Evolutionary conservation across 2,113 vertebrate species (phyloP).

Genomic region (Etheostoma spectabile): DNA sequence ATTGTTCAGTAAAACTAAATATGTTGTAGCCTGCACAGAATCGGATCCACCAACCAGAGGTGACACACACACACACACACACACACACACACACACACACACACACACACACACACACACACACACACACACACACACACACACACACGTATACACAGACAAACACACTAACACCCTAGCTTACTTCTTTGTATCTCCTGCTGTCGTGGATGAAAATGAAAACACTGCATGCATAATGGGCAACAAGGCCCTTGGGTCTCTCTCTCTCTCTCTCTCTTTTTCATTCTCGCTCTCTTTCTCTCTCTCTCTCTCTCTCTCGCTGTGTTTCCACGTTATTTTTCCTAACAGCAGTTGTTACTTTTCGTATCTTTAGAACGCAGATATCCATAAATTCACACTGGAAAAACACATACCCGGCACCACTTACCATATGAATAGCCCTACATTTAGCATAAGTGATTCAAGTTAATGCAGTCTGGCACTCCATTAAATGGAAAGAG

Average conservation of each 20-base stretch:
- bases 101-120: not conserved
- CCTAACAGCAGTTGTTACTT: constrained; percentile 54
- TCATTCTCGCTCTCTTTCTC: constrained; percentile 8
- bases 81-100: not conserved
- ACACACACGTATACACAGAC: not conserved
- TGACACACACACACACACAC: constrained; percentile 6
- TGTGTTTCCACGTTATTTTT: constrained; percentile 40
- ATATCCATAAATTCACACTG: constrained; percentile 56
- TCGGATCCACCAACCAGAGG: constrained; percentile 26
- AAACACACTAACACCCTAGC: constrained; percentile 20
- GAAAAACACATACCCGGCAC: constrained; percentile 59
- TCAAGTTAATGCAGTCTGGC: constrained; percentile 72
- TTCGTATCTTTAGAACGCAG: constrained; percentile 69
- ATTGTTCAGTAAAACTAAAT: constrained; percentile 46
- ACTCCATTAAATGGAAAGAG: constrained; percentile 70
- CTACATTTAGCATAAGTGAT: constrained; percentile 69
- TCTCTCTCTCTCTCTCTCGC: not conserved
- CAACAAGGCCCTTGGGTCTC: constrained; percentile 51
- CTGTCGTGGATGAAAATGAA: constrained; percentile 62
- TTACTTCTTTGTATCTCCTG: constrained; percentile 57
- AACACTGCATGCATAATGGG: constrained; percentile 62
- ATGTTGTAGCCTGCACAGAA: constrained; percentile 12
- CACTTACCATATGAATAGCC: constrained; percentile 74
- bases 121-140: not conserved
- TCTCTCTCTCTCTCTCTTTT: constrained; percentile 14